These are phyloP conservation scores for Tribolium madens DNA, from an alignment of 1,140 invertebrate genomes.

Conservation along the genomic window DNA sequence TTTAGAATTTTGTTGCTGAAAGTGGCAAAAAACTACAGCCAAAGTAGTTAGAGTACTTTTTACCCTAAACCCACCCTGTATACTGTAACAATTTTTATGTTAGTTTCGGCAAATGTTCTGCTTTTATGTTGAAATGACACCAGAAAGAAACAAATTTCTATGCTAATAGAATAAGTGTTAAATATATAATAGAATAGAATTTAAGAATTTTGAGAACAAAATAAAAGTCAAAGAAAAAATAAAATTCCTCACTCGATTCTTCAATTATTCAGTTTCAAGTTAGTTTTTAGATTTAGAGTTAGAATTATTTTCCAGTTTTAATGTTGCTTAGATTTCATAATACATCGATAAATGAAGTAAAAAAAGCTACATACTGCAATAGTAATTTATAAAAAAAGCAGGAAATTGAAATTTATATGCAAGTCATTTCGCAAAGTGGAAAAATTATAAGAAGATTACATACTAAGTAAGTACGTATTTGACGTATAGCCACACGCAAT, in stretches of 20 bases:
- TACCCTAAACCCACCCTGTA: too few relatives aligned
- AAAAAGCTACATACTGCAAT: neutral
- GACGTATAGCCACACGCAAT: neutral
- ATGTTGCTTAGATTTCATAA: too few relatives aligned
- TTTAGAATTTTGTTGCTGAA: too few relatives aligned
- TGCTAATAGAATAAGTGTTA: neutral
- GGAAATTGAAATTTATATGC: neutral
- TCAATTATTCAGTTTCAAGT: too few relatives aligned
- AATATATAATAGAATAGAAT: neutral
- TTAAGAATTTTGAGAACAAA: neutral
- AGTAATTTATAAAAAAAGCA: neutral
- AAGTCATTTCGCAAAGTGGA: neutral
- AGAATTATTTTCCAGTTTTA: too few relatives aligned
- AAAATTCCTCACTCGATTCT: too few relatives aligned
- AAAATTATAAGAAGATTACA: neutral
- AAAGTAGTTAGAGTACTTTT: too few relatives aligned
- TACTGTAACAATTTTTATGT: too few relatives aligned
- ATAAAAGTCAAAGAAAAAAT: neutral
- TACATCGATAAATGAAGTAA: neutral
- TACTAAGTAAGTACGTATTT: neutral
- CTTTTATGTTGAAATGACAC: neutral
- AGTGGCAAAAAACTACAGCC: too few relatives aligned
- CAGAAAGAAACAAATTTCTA: neutral
- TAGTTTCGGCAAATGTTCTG: neutral
- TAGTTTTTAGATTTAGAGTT: too few relatives aligned